Percentiles rank a stretch among this genome's conserved stretches.
Evolutionary conservation across 2,113 vertebrate species (phyloP).

Genomic region (Hippocampus abdominalis): DNA sequence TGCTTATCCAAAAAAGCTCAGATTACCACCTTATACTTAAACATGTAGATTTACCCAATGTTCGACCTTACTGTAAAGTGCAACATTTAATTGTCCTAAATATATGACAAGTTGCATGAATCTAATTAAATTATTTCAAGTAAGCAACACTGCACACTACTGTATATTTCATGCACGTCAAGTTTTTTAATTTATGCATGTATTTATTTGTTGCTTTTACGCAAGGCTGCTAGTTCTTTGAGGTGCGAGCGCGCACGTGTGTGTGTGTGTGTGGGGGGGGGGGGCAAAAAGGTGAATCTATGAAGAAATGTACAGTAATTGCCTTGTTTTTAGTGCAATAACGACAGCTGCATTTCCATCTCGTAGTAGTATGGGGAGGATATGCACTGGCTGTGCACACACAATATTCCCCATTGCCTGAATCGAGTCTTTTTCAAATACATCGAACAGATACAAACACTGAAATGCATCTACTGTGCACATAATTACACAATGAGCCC

Average conservation of each 20-base stretch:
- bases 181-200: too few species aligned
- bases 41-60: too few species aligned
- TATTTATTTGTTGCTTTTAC: too few species aligned
- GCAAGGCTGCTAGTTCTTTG: neutral
- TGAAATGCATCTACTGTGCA: slow-evolving; percentile 1
- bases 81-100: neutral
- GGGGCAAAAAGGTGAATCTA: neutral
- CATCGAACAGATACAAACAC: neutral
- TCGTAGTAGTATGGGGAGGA: neutral
- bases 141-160: too few species aligned
- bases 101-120: neutral
- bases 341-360: neutral
- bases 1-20: too few species aligned
- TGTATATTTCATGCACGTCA: too few species aligned
- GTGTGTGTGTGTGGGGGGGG: too few species aligned
- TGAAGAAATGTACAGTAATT: neutral
- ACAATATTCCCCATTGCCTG: neutral
- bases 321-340: neutral
- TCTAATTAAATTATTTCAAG: too few species aligned
- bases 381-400: neutral
- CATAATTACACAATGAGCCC: neutral
- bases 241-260: too few species aligned
- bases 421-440: neutral
- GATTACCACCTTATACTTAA: too few species aligned
- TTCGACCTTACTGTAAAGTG: too few species aligned